Base-by-base conservation (phyloP, 2,888 invertebrate genomes). In the Cylloceria caligata region DNA sequence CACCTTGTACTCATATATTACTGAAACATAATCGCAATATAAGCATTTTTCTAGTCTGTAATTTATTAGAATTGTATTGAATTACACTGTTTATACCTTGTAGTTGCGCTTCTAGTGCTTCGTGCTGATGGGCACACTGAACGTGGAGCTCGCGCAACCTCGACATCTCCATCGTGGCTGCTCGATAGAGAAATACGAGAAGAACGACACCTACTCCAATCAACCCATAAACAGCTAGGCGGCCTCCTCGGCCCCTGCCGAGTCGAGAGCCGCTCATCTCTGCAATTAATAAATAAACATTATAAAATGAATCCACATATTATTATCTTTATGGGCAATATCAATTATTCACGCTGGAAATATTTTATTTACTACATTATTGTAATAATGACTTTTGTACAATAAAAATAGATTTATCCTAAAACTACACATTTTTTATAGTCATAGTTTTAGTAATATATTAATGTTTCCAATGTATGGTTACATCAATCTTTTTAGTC, bases 191-290 rank as follows among this genome's bases (percentile, higher is more conserved):
- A 49, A 90, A 87, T 52, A 91, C 87, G 77, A 91, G 79, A 52
- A 92, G 88, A 45, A 92, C 52, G 19, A 90, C 73, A 55, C 86
- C 85, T 69, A 90, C 83, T 3, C 84, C 87, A 80, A 88, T 89
- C 78, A 90, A 89, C 47, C 85, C 89, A 75, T 92, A 91, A 45
- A 92, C 85, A 72, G 90, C 92, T 75, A 92, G 86, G 73, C 92
- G 92, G 83, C 91, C 91, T 57, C 88, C 89, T 77, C 92, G 91
- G 85, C 92, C 92, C 83, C 92, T 90, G 85, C 91, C 92, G 69
- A 92, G 89, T 84, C 91, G 89, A 86, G 92, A 89, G 81, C 91
- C 92, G 84, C 85, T 92, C 92, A 92, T 92, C 86, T 89, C 91
- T 92, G 80, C 11, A 84, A 86, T 80, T 47, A 49, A 65, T 27